These are phyloP conservation scores for Agriopis leucophaearia DNA, from an alignment of 2,888 invertebrate species.

Conservation along the genomic window DNA sequence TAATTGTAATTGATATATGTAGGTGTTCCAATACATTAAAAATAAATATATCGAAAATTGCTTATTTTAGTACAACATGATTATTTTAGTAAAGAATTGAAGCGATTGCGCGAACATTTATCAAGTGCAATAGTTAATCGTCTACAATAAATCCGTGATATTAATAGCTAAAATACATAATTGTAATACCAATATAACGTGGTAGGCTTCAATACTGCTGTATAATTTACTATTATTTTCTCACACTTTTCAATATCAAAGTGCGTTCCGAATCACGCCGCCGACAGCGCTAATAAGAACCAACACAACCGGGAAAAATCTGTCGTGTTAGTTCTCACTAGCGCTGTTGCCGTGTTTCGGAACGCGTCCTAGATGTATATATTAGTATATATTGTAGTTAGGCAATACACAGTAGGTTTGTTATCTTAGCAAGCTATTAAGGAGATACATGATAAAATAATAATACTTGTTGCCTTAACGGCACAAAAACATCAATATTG, in stretches of 20 bases:
- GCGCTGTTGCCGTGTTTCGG: no score
- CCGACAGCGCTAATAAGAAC: no score
- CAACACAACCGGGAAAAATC: no score
- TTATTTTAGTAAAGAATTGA: slow-evolving; percentile 15
- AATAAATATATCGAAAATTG: slow-evolving; percentile 19
- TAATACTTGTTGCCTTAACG: no score
- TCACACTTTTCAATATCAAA: no score
- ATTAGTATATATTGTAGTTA: slow-evolving; percentile 17
- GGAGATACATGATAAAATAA: slow-evolving; percentile 10
- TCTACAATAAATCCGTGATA: slow-evolving; percentile 25
- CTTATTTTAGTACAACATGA: slow-evolving; percentile 24
- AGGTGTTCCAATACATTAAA: slow-evolving; percentile 33
- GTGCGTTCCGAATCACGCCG: no score
- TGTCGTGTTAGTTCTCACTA: no score
- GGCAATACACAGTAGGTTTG: slow-evolving; percentile 29
- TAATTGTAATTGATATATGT: slow-evolving; percentile 8
- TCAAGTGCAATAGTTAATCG: slow-evolving; percentile 1
- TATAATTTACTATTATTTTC: neutral
- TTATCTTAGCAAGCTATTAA: slow-evolving; percentile 21
- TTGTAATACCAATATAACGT: slow-evolving; percentile 3
- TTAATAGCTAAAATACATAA: slow-evolving; percentile 9
- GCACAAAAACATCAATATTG: slow-evolving; percentile 19
- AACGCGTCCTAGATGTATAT: slow-evolving; percentile 1
- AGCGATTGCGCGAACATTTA: neutral
- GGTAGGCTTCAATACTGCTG: slow-evolving; percentile 20